Evolutionary conservation across 2,888 invertebrate genomes (phyloP).

Genomic region (Melanotus villosus): DNA sequence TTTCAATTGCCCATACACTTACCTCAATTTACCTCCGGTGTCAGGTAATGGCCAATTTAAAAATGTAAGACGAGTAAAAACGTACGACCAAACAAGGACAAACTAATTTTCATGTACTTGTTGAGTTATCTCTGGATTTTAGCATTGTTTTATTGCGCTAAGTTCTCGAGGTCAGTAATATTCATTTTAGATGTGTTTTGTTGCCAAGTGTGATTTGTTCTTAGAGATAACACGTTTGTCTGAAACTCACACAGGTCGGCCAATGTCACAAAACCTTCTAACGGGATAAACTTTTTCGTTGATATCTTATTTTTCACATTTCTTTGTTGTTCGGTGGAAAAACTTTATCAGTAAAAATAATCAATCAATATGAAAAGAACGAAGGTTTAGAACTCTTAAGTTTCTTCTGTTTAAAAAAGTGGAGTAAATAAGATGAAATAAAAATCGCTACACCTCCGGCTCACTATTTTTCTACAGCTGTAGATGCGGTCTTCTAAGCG

Average conservation of each 20-base stretch:
- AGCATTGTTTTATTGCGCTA: conserved; percentile 1
- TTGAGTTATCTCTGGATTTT: neutral
- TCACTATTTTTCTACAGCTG: conserved; percentile 13
- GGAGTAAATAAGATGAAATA: too few relatives aligned
- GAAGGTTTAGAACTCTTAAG: too few relatives aligned
- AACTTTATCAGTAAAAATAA: too few relatives aligned
- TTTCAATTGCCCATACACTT: conserved; percentile 34
- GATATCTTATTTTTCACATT: neutral
- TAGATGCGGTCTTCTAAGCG: conserved; percentile 13
- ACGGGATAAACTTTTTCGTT: neutral
- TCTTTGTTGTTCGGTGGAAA: too few relatives aligned
- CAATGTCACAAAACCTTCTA: neutral
- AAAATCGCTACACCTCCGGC: too few relatives aligned
- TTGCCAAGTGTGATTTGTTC: conserved; percentile 2
- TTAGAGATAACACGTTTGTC: neutral
- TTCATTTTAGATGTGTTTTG: neutral
- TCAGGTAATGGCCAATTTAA: conserved; percentile 21
- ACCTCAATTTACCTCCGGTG: conserved; percentile 31
- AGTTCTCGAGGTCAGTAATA: conserved; percentile 10
- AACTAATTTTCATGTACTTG: conserved; percentile 22
- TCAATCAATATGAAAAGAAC: too few relatives aligned
- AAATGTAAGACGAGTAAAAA: conserved; percentile 15
- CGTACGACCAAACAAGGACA: conserved; percentile 23
- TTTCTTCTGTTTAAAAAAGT: too few relatives aligned
- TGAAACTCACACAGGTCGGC: neutral